Evolutionary conservation across 2,797 vertebrate species (phyloP).

Genomic region (Poeciliopsis paucimaculata): DNA sequence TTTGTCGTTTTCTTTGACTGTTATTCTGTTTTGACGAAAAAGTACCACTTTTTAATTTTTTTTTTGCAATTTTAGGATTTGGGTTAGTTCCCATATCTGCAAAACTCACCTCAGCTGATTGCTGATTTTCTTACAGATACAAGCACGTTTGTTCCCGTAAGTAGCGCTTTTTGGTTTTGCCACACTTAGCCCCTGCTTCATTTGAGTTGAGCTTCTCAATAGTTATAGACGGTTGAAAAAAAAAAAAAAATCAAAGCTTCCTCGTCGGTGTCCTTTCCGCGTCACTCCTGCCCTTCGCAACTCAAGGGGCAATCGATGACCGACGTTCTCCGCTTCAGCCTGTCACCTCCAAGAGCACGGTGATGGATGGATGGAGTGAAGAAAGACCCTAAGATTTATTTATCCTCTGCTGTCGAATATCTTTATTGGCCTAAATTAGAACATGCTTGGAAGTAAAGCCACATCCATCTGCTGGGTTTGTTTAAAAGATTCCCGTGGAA

Average conservation of each 20-base stretch:
- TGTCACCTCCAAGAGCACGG: conserved; percentile 41
- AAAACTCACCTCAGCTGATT: background rate
- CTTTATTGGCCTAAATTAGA: conserved; percentile 38
- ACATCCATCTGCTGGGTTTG: background rate
- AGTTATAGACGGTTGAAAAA: background rate
- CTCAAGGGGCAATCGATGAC: conserved; percentile 52
- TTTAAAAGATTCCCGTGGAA: background rate
- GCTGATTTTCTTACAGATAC: background rate
- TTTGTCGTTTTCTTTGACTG: background rate
- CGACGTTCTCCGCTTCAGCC: conserved; percentile 15
- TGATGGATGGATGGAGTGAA: conserved; percentile 54
- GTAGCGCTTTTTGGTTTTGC: background rate
- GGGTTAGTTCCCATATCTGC: background rate
- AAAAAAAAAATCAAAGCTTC: conserved; percentile 25
- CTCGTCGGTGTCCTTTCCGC: background rate
- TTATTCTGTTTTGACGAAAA: background rate
- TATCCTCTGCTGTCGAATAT: conserved; percentile 53
- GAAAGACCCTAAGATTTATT: conserved; percentile 31
- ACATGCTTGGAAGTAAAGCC: conserved; percentile 14
- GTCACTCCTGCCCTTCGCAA: conserved; percentile 49
- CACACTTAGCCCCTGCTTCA: background rate
- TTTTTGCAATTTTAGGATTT: background rate
- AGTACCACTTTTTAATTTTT: background rate
- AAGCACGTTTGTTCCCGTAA: background rate
- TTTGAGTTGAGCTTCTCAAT: background rate